A percentile compares a stretch with the other conserved stretches of the same genome.
These are phyloP conservation scores for Ctenopoma kingsleyae DNA, from an alignment of 2,797 vertebrate species.

Conservation along the genomic window DNA sequence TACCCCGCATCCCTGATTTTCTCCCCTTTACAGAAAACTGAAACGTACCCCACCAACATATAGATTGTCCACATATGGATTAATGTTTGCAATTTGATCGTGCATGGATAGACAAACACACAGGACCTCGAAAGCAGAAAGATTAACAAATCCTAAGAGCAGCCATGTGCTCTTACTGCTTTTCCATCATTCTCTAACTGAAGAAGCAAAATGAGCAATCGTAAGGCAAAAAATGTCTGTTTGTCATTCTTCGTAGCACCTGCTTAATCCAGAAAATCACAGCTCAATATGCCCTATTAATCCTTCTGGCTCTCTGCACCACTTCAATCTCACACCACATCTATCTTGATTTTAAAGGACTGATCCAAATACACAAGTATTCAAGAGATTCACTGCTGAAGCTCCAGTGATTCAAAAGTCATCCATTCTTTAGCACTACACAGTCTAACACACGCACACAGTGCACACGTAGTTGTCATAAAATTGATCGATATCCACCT, in stretches of 20 bases:
- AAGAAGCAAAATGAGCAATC: constrained; percentile 53
- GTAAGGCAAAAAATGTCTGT: constrained; percentile 35
- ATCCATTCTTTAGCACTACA: constrained; percentile 68
- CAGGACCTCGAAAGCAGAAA: constrained; percentile 10
- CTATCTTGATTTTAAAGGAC: constrained; percentile 74
- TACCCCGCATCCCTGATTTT: constrained; percentile 65
- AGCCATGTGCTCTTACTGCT: constrained; percentile 1
- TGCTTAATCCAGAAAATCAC: constrained; percentile 79
- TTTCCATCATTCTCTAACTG: constrained; percentile 27
- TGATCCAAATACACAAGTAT: constrained; percentile 82
- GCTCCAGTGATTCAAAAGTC: constrained; percentile 77
- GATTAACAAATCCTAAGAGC: constrained; percentile 45
- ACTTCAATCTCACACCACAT: constrained; percentile 72
- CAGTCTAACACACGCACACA: constrained; percentile 5
- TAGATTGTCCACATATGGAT: constrained; percentile 70
- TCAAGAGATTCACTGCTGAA: constrained; percentile 71
- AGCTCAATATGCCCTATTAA: constrained; percentile 81
- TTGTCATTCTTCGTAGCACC: constrained; percentile 61
- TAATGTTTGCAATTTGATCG: constrained; percentile 67
- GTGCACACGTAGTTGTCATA: constrained; percentile 11
- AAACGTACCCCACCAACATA: constrained; percentile 62
- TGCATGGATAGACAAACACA: constrained; percentile 57
- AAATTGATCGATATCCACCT: constrained; percentile 37
- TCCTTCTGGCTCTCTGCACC: constrained; percentile 67
- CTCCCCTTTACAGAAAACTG: constrained; percentile 51